Base-by-base conservation (phyloP, 92 coral and sea anemone genomes). In the Actinernus sp. region DNA sequence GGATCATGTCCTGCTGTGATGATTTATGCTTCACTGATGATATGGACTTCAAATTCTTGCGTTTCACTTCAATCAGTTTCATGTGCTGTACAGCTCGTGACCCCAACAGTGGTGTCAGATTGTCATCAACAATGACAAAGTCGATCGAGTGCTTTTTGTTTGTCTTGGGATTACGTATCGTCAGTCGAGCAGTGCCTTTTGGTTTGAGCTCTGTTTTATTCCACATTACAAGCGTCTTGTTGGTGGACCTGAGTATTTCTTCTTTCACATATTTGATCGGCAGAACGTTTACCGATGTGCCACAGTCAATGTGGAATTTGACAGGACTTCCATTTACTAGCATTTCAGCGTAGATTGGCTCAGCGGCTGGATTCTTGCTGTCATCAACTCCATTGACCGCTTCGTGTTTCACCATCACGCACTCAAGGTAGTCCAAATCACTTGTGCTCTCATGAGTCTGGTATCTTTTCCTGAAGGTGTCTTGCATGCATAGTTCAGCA, bases 291-390 rank as follows among this genome's bases (percentile, higher is more conserved):
- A 63, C 71, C 0, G 73, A 62, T 17, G 74, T 73, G 1, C 82
- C 74, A 40, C 73, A 63, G 38, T 74, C 82, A n/a, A 74, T 43
- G 17, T 62, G 81, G 32, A 61, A 74, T 17, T 52, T 63, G 0
- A 62, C 49, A 0, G 73, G 64, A 2, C n/a, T 14, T 0, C 26
- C 50, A 14, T 38, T 36, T 2, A 74, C 39, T 1, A 62, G 3
- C 61, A 74, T 64, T 27, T 74, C 62, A 4, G 82, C 82, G 37
- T 29, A 61, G 8, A 74, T 54, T 25, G 49, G 56, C 1, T 55
- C 43, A 1, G 61, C 36, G 0, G 56, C 0, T 46, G 24, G 46
- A 21, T n/a, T n/a, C n/a, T n/a, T n/a, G n/a, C 47, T 23, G 6
- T 18, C 67, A 1, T 22, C 26, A 12, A 71, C 58, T 12, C 19